A percentile compares a stretch with the other conserved stretches of the same genome.
Evolutionary conservation across 2,888 invertebrate genomes (phyloP).

Genomic region (Archips xylosteana): DNA sequence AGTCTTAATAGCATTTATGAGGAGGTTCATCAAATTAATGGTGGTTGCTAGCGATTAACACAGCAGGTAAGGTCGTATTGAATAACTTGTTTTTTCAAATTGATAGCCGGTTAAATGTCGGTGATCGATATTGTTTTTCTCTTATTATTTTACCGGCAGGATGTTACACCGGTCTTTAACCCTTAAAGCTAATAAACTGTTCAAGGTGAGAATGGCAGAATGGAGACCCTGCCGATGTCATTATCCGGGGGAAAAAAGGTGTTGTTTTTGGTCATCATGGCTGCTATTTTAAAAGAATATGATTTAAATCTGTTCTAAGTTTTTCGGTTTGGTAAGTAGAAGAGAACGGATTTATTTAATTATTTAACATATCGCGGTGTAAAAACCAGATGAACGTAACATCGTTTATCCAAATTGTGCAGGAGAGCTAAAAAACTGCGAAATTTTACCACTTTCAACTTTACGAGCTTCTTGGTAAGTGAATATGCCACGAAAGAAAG

Average conservation of each 20-base stretch:
- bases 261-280: constrained; percentile 5
- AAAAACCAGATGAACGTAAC: no score
- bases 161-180: constrained; percentile 33
- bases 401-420: no score
- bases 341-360: no score
- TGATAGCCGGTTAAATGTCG: constrained; percentile 8
- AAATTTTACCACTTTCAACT: no score
- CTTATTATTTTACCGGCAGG: constrained; percentile 17
- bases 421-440: no score
- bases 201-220: constrained; percentile 25
- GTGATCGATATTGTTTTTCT: constrained; percentile 15
- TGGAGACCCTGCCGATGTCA: constrained; percentile 5
- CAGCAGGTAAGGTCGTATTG: constrained; percentile 33
- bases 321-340: not conserved
- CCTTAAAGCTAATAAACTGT: constrained; percentile 27
- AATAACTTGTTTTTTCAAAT: constrained; percentile 29
- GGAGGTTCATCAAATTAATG: constrained; percentile 23
- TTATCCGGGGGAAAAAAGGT: not conserved
- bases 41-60: constrained; percentile 23
- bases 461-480: no score
- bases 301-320: not conserved
- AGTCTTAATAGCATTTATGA: constrained; percentile 4
- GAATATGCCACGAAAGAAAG: no score
- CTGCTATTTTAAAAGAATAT: not conserved
- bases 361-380: no score